These are phyloP conservation scores for Grammomys dolichurus DNA, from an alignment of 2,113 vertebrate species.

Conservation along the genomic window DNA sequence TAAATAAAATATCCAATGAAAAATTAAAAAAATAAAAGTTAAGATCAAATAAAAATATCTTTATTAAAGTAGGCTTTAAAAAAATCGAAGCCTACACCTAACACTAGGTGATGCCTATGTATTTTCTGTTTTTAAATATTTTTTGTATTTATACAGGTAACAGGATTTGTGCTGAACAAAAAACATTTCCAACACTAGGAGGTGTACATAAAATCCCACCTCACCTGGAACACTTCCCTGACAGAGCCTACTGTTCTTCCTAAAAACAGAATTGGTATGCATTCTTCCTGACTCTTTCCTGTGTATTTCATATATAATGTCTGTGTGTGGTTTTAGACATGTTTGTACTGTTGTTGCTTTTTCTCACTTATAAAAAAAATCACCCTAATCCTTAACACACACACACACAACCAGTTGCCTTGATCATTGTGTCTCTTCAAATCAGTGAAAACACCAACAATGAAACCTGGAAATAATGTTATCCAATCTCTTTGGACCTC, in stretches of 20 bases:
- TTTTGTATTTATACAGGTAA: conserved; percentile 16
- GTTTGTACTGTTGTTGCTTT: not conserved
- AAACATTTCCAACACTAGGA: not conserved
- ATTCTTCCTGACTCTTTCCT: conserved; percentile 28
- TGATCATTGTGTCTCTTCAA: too few species aligned
- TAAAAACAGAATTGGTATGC: conserved; percentile 31
- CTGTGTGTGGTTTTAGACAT: not conserved
- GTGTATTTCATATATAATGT: not conserved
- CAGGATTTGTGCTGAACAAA: not conserved
- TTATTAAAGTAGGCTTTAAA: too few species aligned
- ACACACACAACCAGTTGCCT: too few species aligned
- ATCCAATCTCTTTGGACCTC: too few species aligned
- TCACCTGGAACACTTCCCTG: not conserved
- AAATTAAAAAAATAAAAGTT: too few species aligned
- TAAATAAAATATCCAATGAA: too few species aligned
- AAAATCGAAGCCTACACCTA: not conserved
- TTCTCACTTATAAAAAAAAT: conserved; percentile 61
- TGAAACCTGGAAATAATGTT: not conserved
- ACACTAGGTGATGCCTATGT: not conserved
- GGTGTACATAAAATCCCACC: not conserved
- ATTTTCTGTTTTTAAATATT: conserved; percentile 18
- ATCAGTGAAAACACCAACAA: too few species aligned
- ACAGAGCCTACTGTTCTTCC: not conserved
- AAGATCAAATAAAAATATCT: too few species aligned
- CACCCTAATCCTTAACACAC: not conserved